Base-by-base conservation (phyloP, 2,113 vertebrate species). In the Planiliza haematocheilus region DNA sequence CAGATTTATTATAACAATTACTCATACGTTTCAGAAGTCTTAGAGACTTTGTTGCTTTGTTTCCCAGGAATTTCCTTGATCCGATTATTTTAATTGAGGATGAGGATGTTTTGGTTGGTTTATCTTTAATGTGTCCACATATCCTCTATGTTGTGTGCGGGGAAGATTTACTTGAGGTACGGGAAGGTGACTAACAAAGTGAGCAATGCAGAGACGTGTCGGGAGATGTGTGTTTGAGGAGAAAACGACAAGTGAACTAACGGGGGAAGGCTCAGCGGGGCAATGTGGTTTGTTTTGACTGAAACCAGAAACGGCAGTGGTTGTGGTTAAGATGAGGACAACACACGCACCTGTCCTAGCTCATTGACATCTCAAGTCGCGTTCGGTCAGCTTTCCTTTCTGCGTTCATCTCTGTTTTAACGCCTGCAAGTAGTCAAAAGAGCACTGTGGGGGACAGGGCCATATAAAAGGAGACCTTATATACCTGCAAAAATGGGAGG, bases 371-470 rank as follows among this genome's bases (percentile, higher is more conserved):
- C 39, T 53, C 20, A 18, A 17, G 24, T 71, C 37, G 55, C 18
- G 39, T 20, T 64, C 17, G 42, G 6, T 46, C 62, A n/a, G n/a
- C n/a, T n/a, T 53, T 68, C 43, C 53, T 16, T 21, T 58, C 39
- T 42, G 45, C 57, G 16, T 60, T 18, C 4, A 30, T 71, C 17
- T 68, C 49, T 56, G 20, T 61, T 71, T 61, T 45, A 56, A 71
- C 37, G 39, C 55, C 38, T 68, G 43, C 3, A 45, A 46, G 34
- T 4, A 58, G 52, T 10, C 12, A 48, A 56, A 51, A 49, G 9
- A 21, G 46, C 39, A 52, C 46, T 0, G 7, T 11, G 41, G 42
- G 63, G 17, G 18, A 34, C 56, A 53, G 48, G 34, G 24, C 24
- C 24, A 30, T 5, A 30, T 5, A 30, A 5, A 30, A 5, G 24